Percentiles rank a stretch among this genome's conserved stretches.
phyloP scores from a whole-genome alignment of 1,140 invertebrate genomes.

The Periplaneta americana region DNA sequence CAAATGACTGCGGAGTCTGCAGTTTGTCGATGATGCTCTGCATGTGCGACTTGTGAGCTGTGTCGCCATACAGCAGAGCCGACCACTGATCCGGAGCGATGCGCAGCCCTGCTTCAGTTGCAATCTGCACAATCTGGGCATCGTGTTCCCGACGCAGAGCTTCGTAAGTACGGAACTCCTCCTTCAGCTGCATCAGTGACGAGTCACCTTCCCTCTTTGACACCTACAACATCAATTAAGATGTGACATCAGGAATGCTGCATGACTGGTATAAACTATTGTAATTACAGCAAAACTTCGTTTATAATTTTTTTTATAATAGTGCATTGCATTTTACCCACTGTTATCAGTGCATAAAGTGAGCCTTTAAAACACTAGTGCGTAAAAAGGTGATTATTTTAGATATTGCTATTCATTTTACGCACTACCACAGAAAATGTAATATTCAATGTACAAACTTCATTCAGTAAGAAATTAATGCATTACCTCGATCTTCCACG shows the following conservation, averaged over 20 bases:
- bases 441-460: too few species aligned
- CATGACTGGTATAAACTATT: background rate
- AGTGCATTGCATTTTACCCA: background rate
- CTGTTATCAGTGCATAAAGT: too few species aligned
- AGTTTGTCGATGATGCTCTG: slow-evolving; percentile 96
- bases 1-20: slow-evolving; percentile 87
- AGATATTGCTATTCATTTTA: too few species aligned
- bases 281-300: too few species aligned
- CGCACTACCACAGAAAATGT: too few species aligned
- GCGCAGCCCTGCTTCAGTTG: slow-evolving; percentile 91
- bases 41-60: slow-evolving; percentile 95
- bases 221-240: slow-evolving; percentile 56
- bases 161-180: slow-evolving; percentile 95
- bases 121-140: slow-evolving; percentile 97
- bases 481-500: too few species aligned
- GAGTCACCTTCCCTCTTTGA: slow-evolving; percentile 97
- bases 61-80: slow-evolving; percentile 91
- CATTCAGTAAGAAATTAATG: too few species aligned
- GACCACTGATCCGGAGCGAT: slow-evolving; percentile 99
- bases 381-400: too few species aligned
- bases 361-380: too few species aligned
- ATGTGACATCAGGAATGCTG: background rate
- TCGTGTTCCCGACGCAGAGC: slow-evolving; percentile 91
- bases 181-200: slow-evolving; percentile 97
- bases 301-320: background rate